Evolutionary conservation across 2,888 invertebrate genomes (phyloP), one percentile per base, ranked within the genome.

Genomic region (Tolmerus cingulatus): DNA sequence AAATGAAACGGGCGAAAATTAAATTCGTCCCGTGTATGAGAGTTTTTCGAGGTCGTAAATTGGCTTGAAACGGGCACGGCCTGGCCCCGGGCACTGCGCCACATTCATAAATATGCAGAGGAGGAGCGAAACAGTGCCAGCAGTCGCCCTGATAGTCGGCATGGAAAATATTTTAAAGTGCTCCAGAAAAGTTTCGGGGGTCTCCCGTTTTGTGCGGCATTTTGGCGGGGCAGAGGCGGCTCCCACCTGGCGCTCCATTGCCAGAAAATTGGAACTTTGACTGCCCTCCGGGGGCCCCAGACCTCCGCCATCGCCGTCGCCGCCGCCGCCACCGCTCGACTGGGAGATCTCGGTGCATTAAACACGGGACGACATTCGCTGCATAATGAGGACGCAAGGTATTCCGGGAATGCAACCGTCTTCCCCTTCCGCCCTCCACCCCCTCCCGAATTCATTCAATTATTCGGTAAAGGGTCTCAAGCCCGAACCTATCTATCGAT

Each of bases 1-100:
- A 81, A 81, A 81, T 81, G 46, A 81, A 81, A 46, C 55, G 34
- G 12, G 55, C 5, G 51, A 81, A 81, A 81, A 81, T 81, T 81
- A 81, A 51, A 81, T 81, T 81, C 23, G 19, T 19, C 43, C 81
- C 81, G 43, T n/a, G 51, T 51, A 81, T 81, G 81, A 81, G 55
- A 55, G 30, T 55, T 40, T 81, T 81, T 81, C 55, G 55, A 51
- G 81, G 51, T 81, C 51, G 23, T 81, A 81, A 81, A 81, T 81
- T 55, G 37, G 43, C 43, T 78, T 40, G 19, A 27, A 81, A 51
- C 55, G 51, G 81, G 27, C 14, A 55, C 37, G 30, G 30, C 55
- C 55, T 16, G 34, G 51, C 81, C 81, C 23, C 37, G 40, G 78
- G 81, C 81, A 30, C 55, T 81, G 81, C 81, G 34, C 81, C 27